phyloP scores from a whole-genome alignment of 2,797 vertebrate species.

The Remorina albescens region DNA sequence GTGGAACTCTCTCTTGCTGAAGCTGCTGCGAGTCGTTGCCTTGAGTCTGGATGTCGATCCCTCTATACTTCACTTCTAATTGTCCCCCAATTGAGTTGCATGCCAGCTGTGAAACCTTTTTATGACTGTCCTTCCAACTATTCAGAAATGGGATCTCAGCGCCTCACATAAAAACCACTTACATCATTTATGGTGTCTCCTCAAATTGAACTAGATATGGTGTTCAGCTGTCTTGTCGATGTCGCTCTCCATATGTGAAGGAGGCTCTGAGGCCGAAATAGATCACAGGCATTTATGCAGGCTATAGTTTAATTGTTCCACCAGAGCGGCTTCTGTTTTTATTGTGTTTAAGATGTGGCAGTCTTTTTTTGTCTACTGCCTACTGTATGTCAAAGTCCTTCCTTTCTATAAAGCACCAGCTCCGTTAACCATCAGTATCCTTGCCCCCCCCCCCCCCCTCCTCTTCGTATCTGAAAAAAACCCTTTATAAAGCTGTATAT shows the following conservation, averaged over 20 bases:
- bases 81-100: constrained; percentile 59
- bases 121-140: constrained; percentile 48
- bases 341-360: constrained; percentile 35
- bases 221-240: constrained; percentile 59
- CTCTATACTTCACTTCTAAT: constrained; percentile 50
- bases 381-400: neutral
- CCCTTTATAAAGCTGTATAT: constrained; percentile 2
- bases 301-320: constrained; percentile 59
- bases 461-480: neutral
- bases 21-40: constrained; percentile 28
- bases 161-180: constrained; percentile 51
- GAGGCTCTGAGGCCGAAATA: constrained; percentile 43
- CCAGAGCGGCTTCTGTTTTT: constrained; percentile 51
- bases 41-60: constrained; percentile 25
- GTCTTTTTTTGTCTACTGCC: constrained; percentile 10
- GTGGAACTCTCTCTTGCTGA: constrained; percentile 35
- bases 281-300: constrained; percentile 57
- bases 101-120: constrained; percentile 65
- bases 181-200: constrained; percentile 59
- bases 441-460: neutral
- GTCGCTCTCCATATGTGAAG: constrained; percentile 24
- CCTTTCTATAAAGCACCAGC: constrained; percentile 3
- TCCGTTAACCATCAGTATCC: constrained; percentile 18
- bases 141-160: constrained; percentile 47
- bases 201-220: constrained; percentile 61